These are phyloP conservation scores for Vanessa cardui DNA, from an alignment of 2,888 invertebrate genomes.

Conservation along the genomic window DNA sequence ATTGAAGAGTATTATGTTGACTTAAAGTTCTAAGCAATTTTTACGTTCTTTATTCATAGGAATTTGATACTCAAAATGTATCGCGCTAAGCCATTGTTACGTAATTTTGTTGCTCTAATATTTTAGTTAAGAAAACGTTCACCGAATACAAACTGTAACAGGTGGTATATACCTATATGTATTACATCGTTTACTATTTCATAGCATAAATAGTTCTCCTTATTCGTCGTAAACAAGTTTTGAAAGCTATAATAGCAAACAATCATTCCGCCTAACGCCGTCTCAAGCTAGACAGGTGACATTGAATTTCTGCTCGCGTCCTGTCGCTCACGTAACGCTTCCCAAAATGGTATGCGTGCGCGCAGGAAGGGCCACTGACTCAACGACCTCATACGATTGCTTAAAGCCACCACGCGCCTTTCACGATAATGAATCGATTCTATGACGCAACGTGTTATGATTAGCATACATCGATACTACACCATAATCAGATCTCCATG, in stretches of 20 bases:
- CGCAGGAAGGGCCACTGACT: constrained; percentile 78
- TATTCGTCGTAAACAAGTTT: neutral
- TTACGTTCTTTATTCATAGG: too few species aligned
- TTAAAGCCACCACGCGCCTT: constrained; percentile 62
- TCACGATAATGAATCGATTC: constrained; percentile 66
- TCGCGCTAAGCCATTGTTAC: too few species aligned
- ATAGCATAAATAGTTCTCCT: neutral
- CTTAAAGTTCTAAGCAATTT: too few species aligned
- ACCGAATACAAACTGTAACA: too few species aligned
- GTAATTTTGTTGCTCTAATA: too few species aligned
- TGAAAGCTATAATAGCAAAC: constrained; percentile 2
- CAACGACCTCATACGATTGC: constrained; percentile 63
- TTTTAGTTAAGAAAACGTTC: too few species aligned
- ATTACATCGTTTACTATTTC: neutral
- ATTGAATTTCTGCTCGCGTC: constrained; percentile 69
- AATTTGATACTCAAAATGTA: too few species aligned
- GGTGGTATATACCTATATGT: too few species aligned
- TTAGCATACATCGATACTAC: constrained; percentile 58
- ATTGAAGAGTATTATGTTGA: too few species aligned
- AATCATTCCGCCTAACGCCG: neutral
- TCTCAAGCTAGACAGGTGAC: constrained; percentile 41
- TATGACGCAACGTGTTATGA: constrained; percentile 67
- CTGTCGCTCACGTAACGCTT: constrained; percentile 69
- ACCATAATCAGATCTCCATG: constrained; percentile 51
- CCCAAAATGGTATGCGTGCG: constrained; percentile 62